Conservation (phyloP, 2,888 invertebrate species). For the Polylopha cassiicola region DNA sequence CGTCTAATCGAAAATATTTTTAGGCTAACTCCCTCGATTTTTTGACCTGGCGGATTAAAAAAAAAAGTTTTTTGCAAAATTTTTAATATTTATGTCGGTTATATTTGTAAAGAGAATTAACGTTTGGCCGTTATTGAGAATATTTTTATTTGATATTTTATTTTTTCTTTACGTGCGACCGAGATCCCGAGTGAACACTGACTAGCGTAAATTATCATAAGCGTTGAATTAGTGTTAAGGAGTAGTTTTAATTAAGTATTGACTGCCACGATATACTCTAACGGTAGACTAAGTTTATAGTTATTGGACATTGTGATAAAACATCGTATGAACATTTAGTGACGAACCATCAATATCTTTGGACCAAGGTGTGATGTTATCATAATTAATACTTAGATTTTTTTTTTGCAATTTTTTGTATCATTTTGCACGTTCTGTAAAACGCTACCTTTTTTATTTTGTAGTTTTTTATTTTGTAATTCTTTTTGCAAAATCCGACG, state of each 20-base stretch:
- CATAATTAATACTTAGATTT: slow-evolving; percentile 10
- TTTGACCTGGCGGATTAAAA: slow-evolving; percentile 64
- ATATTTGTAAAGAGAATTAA: slow-evolving; percentile 70
- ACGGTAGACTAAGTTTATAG: slow-evolving; percentile 38
- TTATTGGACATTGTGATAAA: slow-evolving; percentile 44
- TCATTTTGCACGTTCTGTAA: slow-evolving; percentile 27
- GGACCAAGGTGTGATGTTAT: slow-evolving; percentile 53
- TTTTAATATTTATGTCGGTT: slow-evolving; percentile 76
- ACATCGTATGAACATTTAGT: slow-evolving; percentile 46
- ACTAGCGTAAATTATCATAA: slow-evolving; percentile 30
- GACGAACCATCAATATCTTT: slow-evolving; percentile 31
- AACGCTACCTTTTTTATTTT: slow-evolving; percentile 22
- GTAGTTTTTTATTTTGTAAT: too few species aligned
- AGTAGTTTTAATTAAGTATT: slow-evolving; percentile 46
- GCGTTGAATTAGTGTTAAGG: slow-evolving; percentile 52
- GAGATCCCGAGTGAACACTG: slow-evolving; percentile 56
- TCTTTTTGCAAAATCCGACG: too few species aligned
- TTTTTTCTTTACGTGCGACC: slow-evolving; percentile 55
- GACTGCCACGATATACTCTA: slow-evolving; percentile 45
- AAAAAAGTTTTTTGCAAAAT: slow-evolving; percentile 68
- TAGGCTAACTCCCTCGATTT: slow-evolving; percentile 67
- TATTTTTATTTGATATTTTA: slow-evolving; percentile 66
- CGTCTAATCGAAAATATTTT: slow-evolving; percentile 71
- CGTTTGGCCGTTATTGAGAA: slow-evolving; percentile 70
- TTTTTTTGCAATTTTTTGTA: slow-evolving; percentile 16